Evolutionary conservation across 2,797 vertebrate genomes (phyloP).

Genomic region (Aeoliscus strigatus): DNA sequence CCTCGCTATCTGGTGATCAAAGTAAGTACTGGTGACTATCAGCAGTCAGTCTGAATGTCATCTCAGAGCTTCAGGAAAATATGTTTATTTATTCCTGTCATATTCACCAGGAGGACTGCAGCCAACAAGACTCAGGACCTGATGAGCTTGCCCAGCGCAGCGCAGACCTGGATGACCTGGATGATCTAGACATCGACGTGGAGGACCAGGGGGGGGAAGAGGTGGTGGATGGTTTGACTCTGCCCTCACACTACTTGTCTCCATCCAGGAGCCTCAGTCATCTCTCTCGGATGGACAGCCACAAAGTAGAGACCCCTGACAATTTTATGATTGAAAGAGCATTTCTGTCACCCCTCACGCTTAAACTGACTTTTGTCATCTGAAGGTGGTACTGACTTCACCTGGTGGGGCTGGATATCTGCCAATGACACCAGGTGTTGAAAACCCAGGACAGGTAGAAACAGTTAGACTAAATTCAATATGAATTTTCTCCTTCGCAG

Average conservation of each 20-base stretch:
- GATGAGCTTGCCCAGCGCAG: slow-evolving; percentile 77
- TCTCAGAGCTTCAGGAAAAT: neutral
- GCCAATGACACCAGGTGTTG: slow-evolving; percentile 86
- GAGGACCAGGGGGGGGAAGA: slow-evolving; percentile 65
- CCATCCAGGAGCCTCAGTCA: slow-evolving; percentile 64
- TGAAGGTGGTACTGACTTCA: slow-evolving; percentile 50
- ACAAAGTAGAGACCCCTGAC: slow-evolving; percentile 54
- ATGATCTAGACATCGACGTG: slow-evolving; percentile 63
- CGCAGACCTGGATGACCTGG: slow-evolving; percentile 78
- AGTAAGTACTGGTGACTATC: slow-evolving; percentile 69
- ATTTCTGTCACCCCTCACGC: neutral
- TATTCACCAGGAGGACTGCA: slow-evolving; percentile 60
- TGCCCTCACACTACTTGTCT: slow-evolving; percentile 57
- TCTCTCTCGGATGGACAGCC: slow-evolving; percentile 55
- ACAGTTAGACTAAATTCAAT: neutral
- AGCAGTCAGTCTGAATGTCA: neutral
- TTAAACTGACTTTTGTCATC: slow-evolving; percentile 9
- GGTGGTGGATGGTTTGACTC: slow-evolving; percentile 35
- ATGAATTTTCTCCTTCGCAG: neutral
- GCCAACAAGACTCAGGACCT: slow-evolving; percentile 47
- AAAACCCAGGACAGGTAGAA: slow-evolving; percentile 73
- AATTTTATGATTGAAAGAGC: neutral
- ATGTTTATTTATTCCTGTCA: neutral
- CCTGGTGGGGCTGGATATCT: slow-evolving; percentile 80
- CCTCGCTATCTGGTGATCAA: slow-evolving; percentile 92